Conservation (phyloP, 1,140 invertebrate species). For the Ips typographus region DNA sequence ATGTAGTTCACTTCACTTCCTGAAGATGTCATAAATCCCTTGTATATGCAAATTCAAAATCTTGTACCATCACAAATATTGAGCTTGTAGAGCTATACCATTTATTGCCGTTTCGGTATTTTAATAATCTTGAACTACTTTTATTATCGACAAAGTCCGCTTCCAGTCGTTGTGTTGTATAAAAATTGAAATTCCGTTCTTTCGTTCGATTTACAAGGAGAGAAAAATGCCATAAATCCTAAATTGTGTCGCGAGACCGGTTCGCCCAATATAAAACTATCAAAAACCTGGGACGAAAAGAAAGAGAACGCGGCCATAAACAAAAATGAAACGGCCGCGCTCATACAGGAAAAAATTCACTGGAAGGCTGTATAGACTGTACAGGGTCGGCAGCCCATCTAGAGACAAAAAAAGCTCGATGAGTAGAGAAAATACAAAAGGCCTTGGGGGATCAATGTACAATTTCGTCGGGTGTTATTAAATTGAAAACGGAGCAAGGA, state of each 20-base stretch:
- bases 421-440: conserved; percentile 9
- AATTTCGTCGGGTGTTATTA: conserved; percentile 23
- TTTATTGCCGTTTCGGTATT: too few relatives aligned
- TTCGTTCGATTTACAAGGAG: background rate
- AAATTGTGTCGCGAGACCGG: conserved; percentile 21
- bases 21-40: too few relatives aligned
- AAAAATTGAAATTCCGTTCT: background rate
- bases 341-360: conserved; percentile 3
- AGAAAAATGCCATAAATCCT: conserved; percentile 11
- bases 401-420: conserved; percentile 5
- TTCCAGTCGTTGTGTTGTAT: too few relatives aligned
- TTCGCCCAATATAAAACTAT: conserved; percentile 27
- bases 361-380: conserved; percentile 6
- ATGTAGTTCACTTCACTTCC: too few relatives aligned
- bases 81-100: too few relatives aligned
- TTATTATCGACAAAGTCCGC: too few relatives aligned
- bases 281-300: conserved; percentile 22
- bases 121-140: too few relatives aligned
- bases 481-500: conserved; percentile 25
- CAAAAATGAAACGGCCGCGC: conserved; percentile 23
- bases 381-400: background rate
- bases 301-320: conserved; percentile 25
- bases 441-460: conserved; percentile 27
- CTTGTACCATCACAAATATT: too few relatives aligned
- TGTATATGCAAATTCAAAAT: too few relatives aligned